phyloP scores from a whole-genome alignment of 1,140 invertebrate species.

The Nasonia longicornis region DNA sequence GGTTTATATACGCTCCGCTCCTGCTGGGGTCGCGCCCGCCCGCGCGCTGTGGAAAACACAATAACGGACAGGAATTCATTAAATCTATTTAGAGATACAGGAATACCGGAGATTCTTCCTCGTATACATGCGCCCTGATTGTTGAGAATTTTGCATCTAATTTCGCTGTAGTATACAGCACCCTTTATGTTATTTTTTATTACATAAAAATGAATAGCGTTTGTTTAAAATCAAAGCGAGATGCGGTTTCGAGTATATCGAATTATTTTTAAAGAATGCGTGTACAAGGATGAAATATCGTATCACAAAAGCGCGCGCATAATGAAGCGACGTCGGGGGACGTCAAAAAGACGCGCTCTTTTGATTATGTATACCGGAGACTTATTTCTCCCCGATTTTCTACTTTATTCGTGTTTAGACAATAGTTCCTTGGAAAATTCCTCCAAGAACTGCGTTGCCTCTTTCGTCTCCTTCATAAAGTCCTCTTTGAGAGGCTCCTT shows the following conservation, averaged over 20 bases:
- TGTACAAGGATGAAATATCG: not conserved
- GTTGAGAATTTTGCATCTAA: not conserved
- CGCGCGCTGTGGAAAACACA: constrained; percentile 10
- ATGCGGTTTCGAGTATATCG: too few relatives aligned
- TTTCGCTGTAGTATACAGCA: not conserved
- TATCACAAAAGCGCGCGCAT: not conserved
- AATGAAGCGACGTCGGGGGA: not conserved
- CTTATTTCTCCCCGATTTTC: not conserved
- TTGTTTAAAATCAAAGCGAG: too few relatives aligned
- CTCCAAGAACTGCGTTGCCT: not conserved
- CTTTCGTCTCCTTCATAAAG: constrained; percentile 8
- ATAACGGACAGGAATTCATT: constrained; percentile 36
- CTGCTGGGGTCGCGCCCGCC: not conserved
- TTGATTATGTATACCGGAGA: not conserved
- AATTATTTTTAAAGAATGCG: not conserved
- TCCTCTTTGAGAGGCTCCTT: not conserved
- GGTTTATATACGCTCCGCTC: not conserved
- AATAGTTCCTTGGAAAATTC: not conserved
- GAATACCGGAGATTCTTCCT: not conserved
- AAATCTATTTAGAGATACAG: constrained; percentile 29
- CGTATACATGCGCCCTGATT: not conserved
- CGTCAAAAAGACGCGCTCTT: not conserved
- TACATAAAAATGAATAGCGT: too few relatives aligned
- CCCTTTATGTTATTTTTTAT: too few relatives aligned
- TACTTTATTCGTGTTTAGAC: constrained; percentile 35